Evolutionary conservation across 2,888 invertebrate genomes (phyloP).

Genomic region (Lasioglossum marginatum): DNA sequence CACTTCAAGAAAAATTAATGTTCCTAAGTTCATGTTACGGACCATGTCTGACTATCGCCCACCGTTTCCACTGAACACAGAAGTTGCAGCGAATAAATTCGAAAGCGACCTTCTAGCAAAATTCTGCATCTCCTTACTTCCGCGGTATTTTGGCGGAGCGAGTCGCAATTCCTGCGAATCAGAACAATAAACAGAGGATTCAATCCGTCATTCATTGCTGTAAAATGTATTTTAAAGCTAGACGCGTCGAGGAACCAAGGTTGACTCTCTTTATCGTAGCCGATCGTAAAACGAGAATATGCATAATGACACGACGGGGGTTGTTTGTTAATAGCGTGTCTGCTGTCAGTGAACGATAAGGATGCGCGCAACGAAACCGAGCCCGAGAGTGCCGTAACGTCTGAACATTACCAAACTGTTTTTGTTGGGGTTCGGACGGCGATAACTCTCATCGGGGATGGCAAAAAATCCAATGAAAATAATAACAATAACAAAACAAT

Average conservation of each 20-base stretch:
- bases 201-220: background rate
- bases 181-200: background rate
- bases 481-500: background rate
- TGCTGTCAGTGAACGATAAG: conserved; percentile 15
- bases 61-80: background rate
- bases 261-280: background rate
- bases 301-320: background rate
- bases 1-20: background rate
- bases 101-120: background rate
- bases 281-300: conserved; percentile 1
- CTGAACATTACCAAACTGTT: conserved; percentile 1
- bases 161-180: background rate
- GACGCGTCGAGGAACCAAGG: background rate
- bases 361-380: background rate
- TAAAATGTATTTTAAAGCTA: background rate
- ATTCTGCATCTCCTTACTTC: background rate
- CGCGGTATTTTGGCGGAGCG: background rate
- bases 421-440: background rate
- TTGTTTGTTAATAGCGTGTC: background rate
- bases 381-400: background rate
- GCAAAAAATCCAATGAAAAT: background rate
- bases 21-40: background rate
- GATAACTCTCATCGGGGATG: background rate
- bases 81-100: background rate
- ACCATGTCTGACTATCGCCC: background rate